Conservation (phyloP, 2,797 vertebrate genomes). For the Pelodytes ibericus region DNA sequence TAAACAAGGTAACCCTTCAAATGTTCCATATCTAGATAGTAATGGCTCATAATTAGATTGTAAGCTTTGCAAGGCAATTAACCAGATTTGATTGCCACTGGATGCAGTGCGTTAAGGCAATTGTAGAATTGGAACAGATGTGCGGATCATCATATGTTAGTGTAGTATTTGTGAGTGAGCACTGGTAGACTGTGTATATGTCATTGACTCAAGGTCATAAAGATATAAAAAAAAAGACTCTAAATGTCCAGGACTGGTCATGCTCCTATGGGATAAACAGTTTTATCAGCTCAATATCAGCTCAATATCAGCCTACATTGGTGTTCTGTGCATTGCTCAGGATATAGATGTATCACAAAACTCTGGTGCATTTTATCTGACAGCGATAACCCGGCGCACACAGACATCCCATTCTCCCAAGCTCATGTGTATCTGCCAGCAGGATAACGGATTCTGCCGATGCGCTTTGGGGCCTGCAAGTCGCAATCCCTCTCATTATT, state of each 20-base stretch:
- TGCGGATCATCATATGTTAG: too few species aligned
- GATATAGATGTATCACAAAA: neutral
- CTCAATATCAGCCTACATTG: neutral
- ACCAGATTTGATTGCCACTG: too few species aligned
- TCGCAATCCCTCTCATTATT: constrained; percentile 49
- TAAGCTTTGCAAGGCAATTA: too few species aligned
- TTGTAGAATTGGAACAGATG: too few species aligned
- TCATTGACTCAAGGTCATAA: too few species aligned
- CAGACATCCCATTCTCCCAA: constrained; percentile 19
- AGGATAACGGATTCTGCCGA: constrained; percentile 28
- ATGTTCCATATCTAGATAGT: too few species aligned
- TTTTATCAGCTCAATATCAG: neutral
- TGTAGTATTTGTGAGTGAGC: too few species aligned
- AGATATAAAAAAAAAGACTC: neutral
- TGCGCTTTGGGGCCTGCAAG: constrained; percentile 11
- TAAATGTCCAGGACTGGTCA: neutral
- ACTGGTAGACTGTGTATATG: too few species aligned
- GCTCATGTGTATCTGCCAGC: constrained; percentile 32
- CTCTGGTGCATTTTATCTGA: constrained; percentile 2
- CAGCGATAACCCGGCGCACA: neutral
- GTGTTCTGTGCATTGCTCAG: neutral
- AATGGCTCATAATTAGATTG: too few species aligned
- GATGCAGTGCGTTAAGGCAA: too few species aligned
- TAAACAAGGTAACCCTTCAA: too few species aligned
- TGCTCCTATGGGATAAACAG: neutral